Evolutionary conservation across 2,797 vertebrate species (phyloP).

Genomic region (Aulostomus chinensis): DNA sequence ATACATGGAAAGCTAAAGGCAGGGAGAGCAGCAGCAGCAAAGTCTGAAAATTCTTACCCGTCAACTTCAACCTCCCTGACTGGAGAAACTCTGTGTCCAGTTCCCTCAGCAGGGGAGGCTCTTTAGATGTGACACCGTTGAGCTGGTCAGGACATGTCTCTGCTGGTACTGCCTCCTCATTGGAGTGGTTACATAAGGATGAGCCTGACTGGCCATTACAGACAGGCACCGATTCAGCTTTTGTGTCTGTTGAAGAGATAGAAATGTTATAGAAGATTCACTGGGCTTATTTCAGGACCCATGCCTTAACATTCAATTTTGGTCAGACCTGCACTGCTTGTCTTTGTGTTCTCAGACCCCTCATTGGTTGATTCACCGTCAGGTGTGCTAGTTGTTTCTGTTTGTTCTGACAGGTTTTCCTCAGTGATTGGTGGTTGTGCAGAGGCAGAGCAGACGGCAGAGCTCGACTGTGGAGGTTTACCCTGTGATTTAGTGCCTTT

Average conservation of each 20-base stretch:
- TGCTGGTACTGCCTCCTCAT: constrained; percentile 36
- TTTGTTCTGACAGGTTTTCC: constrained; percentile 38
- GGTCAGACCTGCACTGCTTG: constrained; percentile 58
- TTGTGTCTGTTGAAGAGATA: constrained; percentile 48
- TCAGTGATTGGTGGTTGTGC: constrained; percentile 40
- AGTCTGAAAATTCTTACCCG: constrained; percentile 57
- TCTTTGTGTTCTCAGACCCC: constrained; percentile 26
- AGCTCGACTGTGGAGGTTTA: constrained; percentile 57
- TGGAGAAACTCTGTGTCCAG: constrained; percentile 74
- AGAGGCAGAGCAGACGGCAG: constrained; percentile 22
- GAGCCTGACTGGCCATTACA: constrained; percentile 56
- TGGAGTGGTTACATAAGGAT: constrained; percentile 57
- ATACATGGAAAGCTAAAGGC: too few species aligned
- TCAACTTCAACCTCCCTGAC: constrained; percentile 77
- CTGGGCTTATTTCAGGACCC: not conserved
- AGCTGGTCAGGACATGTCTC: constrained; percentile 45
- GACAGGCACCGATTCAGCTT: constrained; percentile 34
- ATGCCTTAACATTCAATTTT: not conserved
- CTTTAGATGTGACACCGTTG: constrained; percentile 42
- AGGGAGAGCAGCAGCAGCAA: too few species aligned
- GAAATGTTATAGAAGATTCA: not conserved
- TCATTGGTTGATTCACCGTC: constrained; percentile 32
- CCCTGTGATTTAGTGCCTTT: constrained; percentile 59
- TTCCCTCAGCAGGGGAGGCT: constrained; percentile 68
- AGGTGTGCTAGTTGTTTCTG: constrained; percentile 15